phyloP scores from a whole-genome alignment of 2,113 vertebrate genomes.

The Talpa occidentalis region DNA sequence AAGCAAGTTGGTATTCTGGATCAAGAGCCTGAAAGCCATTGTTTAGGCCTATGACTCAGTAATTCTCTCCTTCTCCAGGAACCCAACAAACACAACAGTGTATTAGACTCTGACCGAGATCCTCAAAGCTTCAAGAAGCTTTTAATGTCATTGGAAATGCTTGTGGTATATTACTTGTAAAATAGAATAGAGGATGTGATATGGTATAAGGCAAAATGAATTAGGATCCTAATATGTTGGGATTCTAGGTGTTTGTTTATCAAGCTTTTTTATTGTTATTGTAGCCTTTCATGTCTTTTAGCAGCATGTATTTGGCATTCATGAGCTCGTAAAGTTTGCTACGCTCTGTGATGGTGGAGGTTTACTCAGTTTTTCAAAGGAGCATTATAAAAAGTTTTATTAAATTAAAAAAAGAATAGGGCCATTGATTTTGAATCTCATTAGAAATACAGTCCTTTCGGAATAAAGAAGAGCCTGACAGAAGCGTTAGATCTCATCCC shows the following conservation, averaged over 20 bases:
- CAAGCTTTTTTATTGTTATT: not conserved
- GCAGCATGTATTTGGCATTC: slow-evolving; percentile 4
- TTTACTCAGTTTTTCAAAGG: slow-evolving; percentile 35
- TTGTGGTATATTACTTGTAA: slow-evolving; percentile 1
- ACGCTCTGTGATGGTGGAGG: slow-evolving; percentile 23
- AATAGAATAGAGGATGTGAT: not conserved
- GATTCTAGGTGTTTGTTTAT: slow-evolving; percentile 31
- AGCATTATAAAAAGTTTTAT: slow-evolving; percentile 5
- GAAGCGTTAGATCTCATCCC: not conserved
- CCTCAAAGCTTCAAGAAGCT: not conserved
- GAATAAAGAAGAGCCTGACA: not conserved
- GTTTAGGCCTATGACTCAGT: slow-evolving; percentile 12
- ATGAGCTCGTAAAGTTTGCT: slow-evolving; percentile 34
- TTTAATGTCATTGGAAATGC: not conserved
- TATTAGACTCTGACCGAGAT: not conserved
- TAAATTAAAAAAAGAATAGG: not conserved
- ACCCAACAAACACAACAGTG: not conserved
- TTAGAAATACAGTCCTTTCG: not conserved
- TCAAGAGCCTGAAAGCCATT: not conserved
- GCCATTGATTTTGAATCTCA: not conserved
- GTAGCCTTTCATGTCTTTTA: not conserved
- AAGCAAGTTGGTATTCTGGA: slow-evolving; percentile 7
- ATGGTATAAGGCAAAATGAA: slow-evolving; percentile 6
- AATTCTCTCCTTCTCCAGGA: not conserved
- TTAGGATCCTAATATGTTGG: not conserved